Percentiles rank a stretch among this genome's conserved stretches.
Evolutionary conservation across 2,797 vertebrate species (phyloP).

Genomic region (Microctenopoma steveboyesi): DNA sequence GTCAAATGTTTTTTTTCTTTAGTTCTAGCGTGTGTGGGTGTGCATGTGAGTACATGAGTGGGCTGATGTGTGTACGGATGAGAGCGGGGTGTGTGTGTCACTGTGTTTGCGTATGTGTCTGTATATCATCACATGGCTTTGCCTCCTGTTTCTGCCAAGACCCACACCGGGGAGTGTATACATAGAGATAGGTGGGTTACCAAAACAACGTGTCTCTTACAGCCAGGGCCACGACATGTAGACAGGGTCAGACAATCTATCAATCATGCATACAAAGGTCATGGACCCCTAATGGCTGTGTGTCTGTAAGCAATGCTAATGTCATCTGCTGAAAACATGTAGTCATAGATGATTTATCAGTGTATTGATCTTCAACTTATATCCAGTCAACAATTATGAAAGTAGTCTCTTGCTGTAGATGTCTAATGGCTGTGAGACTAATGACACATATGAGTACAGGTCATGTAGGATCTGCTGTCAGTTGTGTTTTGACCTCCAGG

Average conservation of each 20-base stretch:
- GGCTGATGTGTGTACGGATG: conserved; percentile 36
- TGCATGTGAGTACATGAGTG: conserved; percentile 23
- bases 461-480: conserved; percentile 47
- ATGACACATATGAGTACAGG: conserved; percentile 43
- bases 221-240: conserved; percentile 56
- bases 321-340: conserved; percentile 79
- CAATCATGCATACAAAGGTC: conserved; percentile 77
- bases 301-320: conserved; percentile 80
- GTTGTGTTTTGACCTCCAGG: conserved; percentile 29
- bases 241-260: conserved; percentile 76
- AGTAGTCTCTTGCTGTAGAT: conserved; percentile 43
- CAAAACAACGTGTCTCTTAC: conserved; percentile 73
- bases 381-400: conserved; percentile 57
- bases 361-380: conserved; percentile 62
- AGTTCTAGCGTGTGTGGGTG: conserved; percentile 48
- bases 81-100: conserved; percentile 17
- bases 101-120: conserved; percentile 54
- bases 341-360: conserved; percentile 69
- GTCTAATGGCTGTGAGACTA: conserved; percentile 49
- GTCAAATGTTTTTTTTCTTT: conserved; percentile 67
- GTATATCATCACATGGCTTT: conserved; percentile 56
- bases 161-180: conserved; percentile 54
- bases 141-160: conserved; percentile 36
- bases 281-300: conserved; percentile 63
- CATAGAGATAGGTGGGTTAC: conserved; percentile 69